These are phyloP conservation scores for Thalassoma bifasciatum DNA, from an alignment of 2,113 vertebrate genomes.

Conservation along the genomic window DNA sequence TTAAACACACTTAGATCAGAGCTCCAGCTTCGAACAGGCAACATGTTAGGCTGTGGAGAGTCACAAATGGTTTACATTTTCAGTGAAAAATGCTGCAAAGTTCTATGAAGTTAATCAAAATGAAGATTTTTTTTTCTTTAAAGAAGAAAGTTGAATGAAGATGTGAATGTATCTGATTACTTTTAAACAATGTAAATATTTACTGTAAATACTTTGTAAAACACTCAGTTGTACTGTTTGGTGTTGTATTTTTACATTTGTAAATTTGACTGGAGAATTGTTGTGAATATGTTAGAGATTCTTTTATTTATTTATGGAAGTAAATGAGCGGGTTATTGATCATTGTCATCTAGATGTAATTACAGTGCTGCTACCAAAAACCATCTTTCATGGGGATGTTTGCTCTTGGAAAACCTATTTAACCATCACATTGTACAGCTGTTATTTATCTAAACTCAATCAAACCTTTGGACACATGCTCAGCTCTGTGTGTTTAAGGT, in stretches of 20 bases:
- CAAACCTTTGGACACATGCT: conserved; percentile 11
- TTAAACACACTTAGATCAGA: neutral
- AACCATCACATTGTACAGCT: conserved; percentile 30
- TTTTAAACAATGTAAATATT: conserved; percentile 70
- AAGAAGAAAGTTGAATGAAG: conserved; percentile 7
- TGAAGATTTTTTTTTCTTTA: conserved; percentile 46
- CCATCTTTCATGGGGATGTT: neutral
- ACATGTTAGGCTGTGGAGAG: neutral
- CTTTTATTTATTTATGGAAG: conserved; percentile 79
- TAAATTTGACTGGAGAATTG: conserved; percentile 62
- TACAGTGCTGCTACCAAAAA: neutral
- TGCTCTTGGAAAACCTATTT: conserved; percentile 9
- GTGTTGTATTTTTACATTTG: conserved; percentile 53
- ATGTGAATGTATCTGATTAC: conserved; percentile 30
- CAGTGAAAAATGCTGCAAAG: conserved; percentile 62
- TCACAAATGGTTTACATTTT: conserved; percentile 40
- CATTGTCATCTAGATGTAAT: conserved; percentile 33
- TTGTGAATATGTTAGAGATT: conserved; percentile 69
- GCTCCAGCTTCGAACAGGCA: neutral
- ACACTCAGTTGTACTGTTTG: conserved; percentile 24
- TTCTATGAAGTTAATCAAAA: conserved; percentile 56
- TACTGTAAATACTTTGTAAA: conserved; percentile 71
- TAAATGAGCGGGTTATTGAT: conserved; percentile 34
- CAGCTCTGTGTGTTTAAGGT: conserved; percentile 8
- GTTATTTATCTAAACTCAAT: conserved; percentile 46